These are phyloP conservation scores for Cossypha dichroa DNA, from an alignment of 2,797 vertebrate genomes.

Conservation along the genomic window DNA sequence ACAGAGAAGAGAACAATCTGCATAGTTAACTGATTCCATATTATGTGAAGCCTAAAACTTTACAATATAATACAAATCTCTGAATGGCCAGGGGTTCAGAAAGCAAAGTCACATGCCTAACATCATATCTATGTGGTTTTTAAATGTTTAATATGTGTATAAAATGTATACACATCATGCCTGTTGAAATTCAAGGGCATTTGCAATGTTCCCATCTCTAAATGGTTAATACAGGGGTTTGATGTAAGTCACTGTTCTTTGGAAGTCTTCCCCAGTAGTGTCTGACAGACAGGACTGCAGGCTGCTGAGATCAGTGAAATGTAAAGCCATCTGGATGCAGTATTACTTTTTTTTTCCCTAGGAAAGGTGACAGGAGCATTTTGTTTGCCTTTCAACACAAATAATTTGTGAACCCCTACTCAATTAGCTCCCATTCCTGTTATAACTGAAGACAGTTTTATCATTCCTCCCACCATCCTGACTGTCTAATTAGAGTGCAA, in stretches of 20 bases:
- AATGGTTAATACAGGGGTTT: not conserved
- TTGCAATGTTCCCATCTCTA: not conserved
- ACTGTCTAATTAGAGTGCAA: not conserved
- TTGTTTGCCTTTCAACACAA: not conserved
- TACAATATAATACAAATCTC: not conserved
- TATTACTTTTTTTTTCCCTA: not conserved
- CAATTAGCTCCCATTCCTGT: not conserved
- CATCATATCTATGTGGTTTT: not conserved
- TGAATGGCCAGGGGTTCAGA: not conserved
- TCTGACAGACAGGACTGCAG: not conserved
- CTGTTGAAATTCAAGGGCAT: not conserved
- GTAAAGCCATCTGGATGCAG: not conserved
- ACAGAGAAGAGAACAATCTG: not conserved
- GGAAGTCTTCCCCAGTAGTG: not conserved
- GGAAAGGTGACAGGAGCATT: not conserved
- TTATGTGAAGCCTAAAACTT: not conserved
- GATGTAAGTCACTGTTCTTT: not conserved
- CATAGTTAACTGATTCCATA: not conserved
- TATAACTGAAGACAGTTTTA: not conserved
- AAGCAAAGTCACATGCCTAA: not conserved
- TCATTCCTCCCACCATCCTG: not conserved
- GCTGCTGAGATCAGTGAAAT: not conserved
- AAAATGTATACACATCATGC: not conserved
- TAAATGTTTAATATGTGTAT: not conserved
- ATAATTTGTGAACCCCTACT: not conserved